Percentiles rank a stretch among this genome's conserved stretches.
Conservation (phyloP, 2,888 invertebrate genomes). For the Drosophila pseudotakahashii region DNA sequence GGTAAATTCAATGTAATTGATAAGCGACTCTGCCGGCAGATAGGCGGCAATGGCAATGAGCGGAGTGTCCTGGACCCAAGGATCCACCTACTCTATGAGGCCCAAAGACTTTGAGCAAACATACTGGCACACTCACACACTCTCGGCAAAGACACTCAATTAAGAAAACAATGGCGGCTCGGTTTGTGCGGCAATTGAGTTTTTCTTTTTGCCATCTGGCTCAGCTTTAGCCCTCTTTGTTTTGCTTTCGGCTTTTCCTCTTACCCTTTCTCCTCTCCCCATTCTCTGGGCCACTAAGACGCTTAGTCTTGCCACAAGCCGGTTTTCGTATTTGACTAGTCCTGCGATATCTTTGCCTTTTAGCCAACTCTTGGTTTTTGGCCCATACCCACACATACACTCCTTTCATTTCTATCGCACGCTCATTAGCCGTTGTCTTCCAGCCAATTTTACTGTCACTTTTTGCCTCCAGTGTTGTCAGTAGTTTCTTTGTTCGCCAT, state of each 20-base stretch:
- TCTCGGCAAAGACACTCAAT: constrained; percentile 42
- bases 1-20: constrained; percentile 47
- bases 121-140: constrained; percentile 16
- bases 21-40: constrained; percentile 34
- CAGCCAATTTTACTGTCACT: constrained; percentile 34
- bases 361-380: constrained; percentile 6
- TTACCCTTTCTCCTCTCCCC: constrained; percentile 15
- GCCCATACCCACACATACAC: neutral
- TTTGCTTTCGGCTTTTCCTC: constrained; percentile 23
- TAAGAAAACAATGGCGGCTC: constrained; percentile 52
- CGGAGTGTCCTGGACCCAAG: constrained; percentile 5
- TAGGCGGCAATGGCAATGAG: constrained; percentile 3
- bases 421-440: constrained; percentile 50
- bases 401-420: constrained; percentile 7
- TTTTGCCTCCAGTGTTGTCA: constrained; percentile 27
- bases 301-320: constrained; percentile 30
- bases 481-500: constrained; percentile 28
- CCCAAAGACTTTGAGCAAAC: constrained; percentile 23
- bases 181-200: constrained; percentile 52
- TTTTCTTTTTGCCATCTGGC: constrained; percentile 35
- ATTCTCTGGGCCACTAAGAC: constrained; percentile 22
- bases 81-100: neutral
- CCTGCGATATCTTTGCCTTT: constrained; percentile 10
- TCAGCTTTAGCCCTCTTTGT: constrained; percentile 31
- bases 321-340: constrained; percentile 39